These are phyloP conservation scores for Chionoecetes opilio DNA, from an alignment of 1,140 invertebrate genomes.

Conservation along the genomic window DNA sequence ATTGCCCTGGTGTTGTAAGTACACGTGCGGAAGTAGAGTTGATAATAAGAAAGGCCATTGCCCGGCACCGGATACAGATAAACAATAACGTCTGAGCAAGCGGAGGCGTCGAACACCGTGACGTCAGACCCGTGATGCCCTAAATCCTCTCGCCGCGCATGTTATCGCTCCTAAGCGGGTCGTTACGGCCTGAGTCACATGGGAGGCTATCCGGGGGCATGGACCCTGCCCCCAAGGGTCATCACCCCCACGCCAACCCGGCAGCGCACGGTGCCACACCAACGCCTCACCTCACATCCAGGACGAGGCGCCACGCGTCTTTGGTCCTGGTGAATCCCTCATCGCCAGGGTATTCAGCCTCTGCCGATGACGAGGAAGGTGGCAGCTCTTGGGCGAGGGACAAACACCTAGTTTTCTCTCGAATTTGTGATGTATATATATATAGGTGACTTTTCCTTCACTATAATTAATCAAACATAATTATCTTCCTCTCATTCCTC, in stretches of 20 bases:
- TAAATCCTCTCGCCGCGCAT: neutral
- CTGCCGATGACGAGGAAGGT: neutral
- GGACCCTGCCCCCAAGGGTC: neutral
- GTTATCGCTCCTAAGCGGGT: neutral
- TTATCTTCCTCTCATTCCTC: neutral
- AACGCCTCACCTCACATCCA: neutral
- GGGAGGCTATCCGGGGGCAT: neutral
- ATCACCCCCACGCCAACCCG: neutral
- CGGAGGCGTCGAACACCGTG: neutral
- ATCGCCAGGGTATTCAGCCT: neutral
- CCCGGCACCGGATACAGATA: neutral
- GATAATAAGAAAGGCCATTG: slow-evolving; percentile 10
- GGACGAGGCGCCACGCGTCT: neutral
- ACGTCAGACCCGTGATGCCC: neutral
- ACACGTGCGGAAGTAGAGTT: neutral
- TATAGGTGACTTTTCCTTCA: neutral
- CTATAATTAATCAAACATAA: neutral
- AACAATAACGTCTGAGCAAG: neutral
- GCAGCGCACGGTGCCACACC: neutral
- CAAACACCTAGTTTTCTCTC: neutral
- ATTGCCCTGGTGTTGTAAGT: no score
- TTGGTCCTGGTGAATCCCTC: neutral
- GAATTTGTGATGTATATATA: neutral
- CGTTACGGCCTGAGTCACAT: neutral
- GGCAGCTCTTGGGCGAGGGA: neutral